Evolutionary conservation across 1,140 invertebrate species (phyloP), one percentile per base, ranked within the genome.

Genomic region (Leucophenga varia): DNA sequence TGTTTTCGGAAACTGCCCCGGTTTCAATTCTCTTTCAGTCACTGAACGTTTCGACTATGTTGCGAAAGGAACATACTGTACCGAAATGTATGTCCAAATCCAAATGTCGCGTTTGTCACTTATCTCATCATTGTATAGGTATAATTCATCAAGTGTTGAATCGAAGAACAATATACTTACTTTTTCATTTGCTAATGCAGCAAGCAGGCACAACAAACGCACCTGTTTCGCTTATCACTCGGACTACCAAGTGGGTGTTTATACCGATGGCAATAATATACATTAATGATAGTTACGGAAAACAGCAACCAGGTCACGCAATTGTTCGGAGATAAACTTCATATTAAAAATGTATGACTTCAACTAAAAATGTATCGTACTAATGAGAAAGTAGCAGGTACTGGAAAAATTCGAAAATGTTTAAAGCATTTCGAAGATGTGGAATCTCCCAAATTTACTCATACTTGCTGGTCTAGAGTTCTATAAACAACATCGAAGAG

Each of bases 391-490:
- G 17, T 31, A 8, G 14, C 30, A 16, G 16, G 22, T 14, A 43
- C 21, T 17, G 30, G 5, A 21, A 32, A 13, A 21, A 20, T 35
- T n/a, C 13, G 12, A 6, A 35, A 17, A 13, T 8, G 5, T 8
- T 3, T 20, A 10, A 22, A 16, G 9, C 17, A 25, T 6, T 16
- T 6, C 9, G 30, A 16, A 12, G n/a, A 13, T n/a, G 20, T 50
- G 18, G 30, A 47, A 52, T 12, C 47, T 61, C 18, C 59, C 59
- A 3, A 12, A 22, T 3, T 34, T 47, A 12, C 46, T 61, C 16
- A 25, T 20, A 28, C 28, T 71, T 5, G 61, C 60, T 10, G 61
- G 63, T 53, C 45, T 54, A 8, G 10, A 50, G 7, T 68, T 64
- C 38, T 14, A 63, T 30, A 34, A 32, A 17, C 52, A 56, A 9